These are phyloP conservation scores for Drosophila engyochracea DNA, from an alignment of 2,888 invertebrate genomes.

Conservation along the genomic window DNA sequence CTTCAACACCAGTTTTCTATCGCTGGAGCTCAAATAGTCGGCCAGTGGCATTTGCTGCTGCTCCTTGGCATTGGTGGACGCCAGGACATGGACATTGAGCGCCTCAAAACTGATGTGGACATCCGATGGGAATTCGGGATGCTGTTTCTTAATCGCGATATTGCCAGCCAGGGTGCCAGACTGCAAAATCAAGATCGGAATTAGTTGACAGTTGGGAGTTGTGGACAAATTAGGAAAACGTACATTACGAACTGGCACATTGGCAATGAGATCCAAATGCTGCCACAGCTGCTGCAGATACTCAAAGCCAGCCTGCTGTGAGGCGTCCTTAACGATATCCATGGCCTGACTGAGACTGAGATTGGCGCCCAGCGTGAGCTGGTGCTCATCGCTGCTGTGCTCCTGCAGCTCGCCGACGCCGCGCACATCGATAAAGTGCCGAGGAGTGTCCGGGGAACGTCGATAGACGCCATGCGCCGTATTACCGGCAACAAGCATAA, in stretches of 20 bases:
- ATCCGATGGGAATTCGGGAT: constrained; percentile 90
- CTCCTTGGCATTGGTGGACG: constrained; percentile 75
- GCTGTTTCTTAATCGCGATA: constrained; percentile 88
- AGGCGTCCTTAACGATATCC: constrained; percentile 81
- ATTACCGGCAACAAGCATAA: constrained; percentile 90
- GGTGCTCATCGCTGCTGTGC: constrained; percentile 78
- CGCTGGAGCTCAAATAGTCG: constrained; percentile 88
- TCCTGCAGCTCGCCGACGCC: constrained; percentile 87
- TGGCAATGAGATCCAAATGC: constrained; percentile 89
- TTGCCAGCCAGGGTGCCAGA: constrained; percentile 90
- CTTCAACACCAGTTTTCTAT: constrained; percentile 87
- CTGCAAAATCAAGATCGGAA: constrained; percentile 79
- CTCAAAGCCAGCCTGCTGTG: constrained; percentile 85
- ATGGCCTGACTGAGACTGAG: constrained; percentile 87
- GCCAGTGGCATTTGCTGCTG: constrained; percentile 86
- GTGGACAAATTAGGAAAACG: constrained; percentile 63
- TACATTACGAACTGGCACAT: constrained; percentile 89
- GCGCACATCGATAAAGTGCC: constrained; percentile 88
- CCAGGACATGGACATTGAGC: constrained; percentile 70
- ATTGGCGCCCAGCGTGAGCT: constrained; percentile 82
- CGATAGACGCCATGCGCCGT: constrained; percentile 90
- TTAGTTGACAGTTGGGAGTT: not conserved
- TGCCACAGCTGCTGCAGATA: constrained; percentile 86
- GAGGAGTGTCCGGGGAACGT: constrained; percentile 75
- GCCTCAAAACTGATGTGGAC: constrained; percentile 87